Percentiles rank a stretch among this genome's conserved stretches.
Evolutionary conservation across 2,797 vertebrate genomes (phyloP).

Genomic region (Spheniscus humboldti): DNA sequence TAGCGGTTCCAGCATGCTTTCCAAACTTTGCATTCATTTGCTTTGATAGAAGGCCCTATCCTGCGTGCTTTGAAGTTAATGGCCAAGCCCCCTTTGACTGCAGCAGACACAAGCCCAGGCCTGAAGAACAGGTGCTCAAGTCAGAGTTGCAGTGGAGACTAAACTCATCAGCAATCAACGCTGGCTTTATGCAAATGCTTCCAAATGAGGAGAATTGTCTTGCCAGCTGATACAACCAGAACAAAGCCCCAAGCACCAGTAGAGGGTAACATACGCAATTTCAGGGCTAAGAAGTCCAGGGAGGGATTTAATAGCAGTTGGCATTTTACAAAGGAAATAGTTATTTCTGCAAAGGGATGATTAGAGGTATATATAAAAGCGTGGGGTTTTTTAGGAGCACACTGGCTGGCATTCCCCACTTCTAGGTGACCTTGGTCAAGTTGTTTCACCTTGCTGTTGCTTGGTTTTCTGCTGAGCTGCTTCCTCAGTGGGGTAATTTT

Average conservation of each 20-base stretch:
- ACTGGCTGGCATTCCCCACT: neutral
- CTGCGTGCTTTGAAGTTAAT: neutral
- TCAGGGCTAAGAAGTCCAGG: neutral
- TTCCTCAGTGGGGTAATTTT: neutral
- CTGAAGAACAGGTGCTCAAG: slow-evolving; percentile 21
- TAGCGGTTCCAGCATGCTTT: neutral
- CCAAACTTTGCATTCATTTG: neutral
- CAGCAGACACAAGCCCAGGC: neutral
- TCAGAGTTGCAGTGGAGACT: neutral
- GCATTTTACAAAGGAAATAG: slow-evolving; percentile 25
- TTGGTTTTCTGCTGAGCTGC: neutral
- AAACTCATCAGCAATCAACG: neutral
- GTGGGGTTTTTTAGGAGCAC: neutral
- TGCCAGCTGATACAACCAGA: slow-evolving; percentile 46
- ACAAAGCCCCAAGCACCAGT: neutral
- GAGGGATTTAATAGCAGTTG: slow-evolving; percentile 30
- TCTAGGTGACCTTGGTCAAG: neutral
- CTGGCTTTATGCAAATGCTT: neutral
- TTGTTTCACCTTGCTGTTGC: neutral
- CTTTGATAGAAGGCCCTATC: neutral
- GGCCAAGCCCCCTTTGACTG: neutral
- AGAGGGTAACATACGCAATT: slow-evolving; percentile 1
- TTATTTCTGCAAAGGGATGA: neutral
- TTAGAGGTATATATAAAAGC: neutral
- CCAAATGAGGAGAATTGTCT: neutral